These are phyloP conservation scores for Eublepharis macularius DNA, from an alignment of 2,113 vertebrate species.

Conservation along the genomic window DNA sequence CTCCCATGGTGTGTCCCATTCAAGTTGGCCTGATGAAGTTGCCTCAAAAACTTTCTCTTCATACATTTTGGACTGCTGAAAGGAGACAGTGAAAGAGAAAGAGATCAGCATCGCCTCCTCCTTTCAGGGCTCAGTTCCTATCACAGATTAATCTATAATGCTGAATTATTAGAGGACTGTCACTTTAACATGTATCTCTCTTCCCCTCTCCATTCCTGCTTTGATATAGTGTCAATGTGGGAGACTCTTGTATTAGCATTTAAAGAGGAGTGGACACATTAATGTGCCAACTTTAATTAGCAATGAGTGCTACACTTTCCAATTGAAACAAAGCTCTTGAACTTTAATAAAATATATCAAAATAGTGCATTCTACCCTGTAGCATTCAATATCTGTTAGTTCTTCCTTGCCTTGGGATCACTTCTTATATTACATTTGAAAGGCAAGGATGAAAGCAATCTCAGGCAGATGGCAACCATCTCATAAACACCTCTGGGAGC, in stretches of 20 bases:
- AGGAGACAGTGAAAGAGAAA: background rate
- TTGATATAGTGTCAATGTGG: constrained; percentile 19
- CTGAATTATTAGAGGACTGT: background rate
- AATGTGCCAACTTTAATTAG: background rate
- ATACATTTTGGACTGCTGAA: background rate
- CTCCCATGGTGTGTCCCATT: too few species aligned
- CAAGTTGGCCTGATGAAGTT: too few species aligned
- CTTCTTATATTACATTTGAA: background rate
- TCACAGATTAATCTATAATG: background rate
- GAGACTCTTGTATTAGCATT: constrained; percentile 1
- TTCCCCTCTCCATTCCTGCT: background rate
- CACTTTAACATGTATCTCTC: background rate
- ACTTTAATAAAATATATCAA: background rate
- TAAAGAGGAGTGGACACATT: constrained; percentile 1
- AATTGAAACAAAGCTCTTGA: background rate
- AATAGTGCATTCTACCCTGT: background rate
- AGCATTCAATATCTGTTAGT: background rate
- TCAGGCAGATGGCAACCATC: background rate
- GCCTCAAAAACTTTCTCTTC: background rate
- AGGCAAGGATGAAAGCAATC: background rate
- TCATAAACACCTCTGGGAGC: background rate
- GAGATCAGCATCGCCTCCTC: accelerated
- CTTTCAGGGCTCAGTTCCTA: background rate
- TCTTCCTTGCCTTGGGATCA: background rate
- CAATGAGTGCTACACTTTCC: background rate